Conservation (phyloP, 2,888 invertebrate species). For the Tyria jacobaeae region DNA sequence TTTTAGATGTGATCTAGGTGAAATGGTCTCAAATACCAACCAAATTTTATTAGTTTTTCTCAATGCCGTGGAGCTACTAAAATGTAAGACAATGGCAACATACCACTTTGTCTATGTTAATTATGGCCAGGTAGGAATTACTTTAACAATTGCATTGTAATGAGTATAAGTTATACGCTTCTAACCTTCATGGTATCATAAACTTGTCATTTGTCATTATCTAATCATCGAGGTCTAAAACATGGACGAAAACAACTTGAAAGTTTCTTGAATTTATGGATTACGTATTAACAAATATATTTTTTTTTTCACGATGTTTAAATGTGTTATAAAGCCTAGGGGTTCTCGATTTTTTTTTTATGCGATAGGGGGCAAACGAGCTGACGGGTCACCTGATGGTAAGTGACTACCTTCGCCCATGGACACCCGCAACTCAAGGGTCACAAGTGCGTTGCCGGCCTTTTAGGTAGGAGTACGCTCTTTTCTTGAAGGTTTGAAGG, state of each 20-base stretch:
- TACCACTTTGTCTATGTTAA: conserved; percentile 38
- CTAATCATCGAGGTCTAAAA: conserved; percentile 47
- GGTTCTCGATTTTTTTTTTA: too few species aligned
- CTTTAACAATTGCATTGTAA: conserved; percentile 45
- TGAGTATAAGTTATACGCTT: conserved; percentile 42
- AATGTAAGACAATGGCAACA: conserved; percentile 44
- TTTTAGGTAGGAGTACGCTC: too few species aligned
- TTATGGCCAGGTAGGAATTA: conserved; percentile 37
- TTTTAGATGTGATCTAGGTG: conserved; percentile 48
- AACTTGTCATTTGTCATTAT: conserved; percentile 49
- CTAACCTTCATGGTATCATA: conserved; percentile 45
- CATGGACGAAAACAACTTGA: conserved; percentile 27
- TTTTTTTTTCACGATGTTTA: too few species aligned
- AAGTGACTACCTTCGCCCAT: too few species aligned
- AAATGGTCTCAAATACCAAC: conserved; percentile 43
- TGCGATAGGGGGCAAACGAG: too few species aligned
- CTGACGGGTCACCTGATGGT: too few species aligned
- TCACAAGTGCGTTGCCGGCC: too few species aligned
- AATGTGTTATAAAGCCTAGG: too few species aligned
- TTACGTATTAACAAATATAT: background rate
- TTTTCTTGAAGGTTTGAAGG: too few species aligned
- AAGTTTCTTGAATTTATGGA: background rate
- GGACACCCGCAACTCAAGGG: too few species aligned
- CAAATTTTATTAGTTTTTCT: conserved; percentile 34
- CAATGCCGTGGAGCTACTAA: conserved; percentile 38